Conservation (phyloP, 2,113 vertebrate genomes). For the Amphiprion percula region DNA sequence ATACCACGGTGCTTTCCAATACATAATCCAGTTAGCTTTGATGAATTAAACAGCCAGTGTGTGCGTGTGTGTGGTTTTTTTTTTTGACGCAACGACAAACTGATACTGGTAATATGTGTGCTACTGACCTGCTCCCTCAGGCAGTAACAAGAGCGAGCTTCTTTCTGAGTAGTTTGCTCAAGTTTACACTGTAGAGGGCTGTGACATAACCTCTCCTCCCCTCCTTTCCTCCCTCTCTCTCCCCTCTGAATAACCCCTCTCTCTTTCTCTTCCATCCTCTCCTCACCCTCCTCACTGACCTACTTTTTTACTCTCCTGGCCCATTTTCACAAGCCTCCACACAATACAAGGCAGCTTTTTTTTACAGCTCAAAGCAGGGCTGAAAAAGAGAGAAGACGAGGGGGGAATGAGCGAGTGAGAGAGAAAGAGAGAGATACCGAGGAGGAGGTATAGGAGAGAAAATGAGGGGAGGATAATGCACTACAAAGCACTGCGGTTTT, state of each 20-base stretch:
- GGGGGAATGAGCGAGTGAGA: constrained; percentile 12
- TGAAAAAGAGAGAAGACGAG: neutral
- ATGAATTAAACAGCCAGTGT: neutral
- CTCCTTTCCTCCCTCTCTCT: constrained; percentile 12
- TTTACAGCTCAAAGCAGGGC: constrained; percentile 52
- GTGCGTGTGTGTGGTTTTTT: neutral
- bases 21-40: neutral
- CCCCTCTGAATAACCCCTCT: constrained; percentile 56
- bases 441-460: neutral
- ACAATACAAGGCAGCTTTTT: constrained; percentile 67
- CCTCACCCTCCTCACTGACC: constrained; percentile 77
- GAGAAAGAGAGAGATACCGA: constrained; percentile 13
- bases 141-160: constrained; percentile 43
- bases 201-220: constrained; percentile 65
- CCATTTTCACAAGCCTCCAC: constrained; percentile 73
- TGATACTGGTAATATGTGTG: neutral
- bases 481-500: constrained; percentile 55
- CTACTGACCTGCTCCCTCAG: constrained; percentile 56
- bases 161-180: constrained; percentile 59
- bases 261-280: constrained; percentile 39
- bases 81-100: constrained; percentile 5
- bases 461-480: constrained; percentile 8
- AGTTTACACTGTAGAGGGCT: constrained; percentile 69
- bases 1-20: constrained; percentile 2
- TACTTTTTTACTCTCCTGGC: constrained; percentile 79